Evolutionary conservation across 2,113 vertebrate genomes (phyloP).

Genomic region (Hyperoodon ampullatus): DNA sequence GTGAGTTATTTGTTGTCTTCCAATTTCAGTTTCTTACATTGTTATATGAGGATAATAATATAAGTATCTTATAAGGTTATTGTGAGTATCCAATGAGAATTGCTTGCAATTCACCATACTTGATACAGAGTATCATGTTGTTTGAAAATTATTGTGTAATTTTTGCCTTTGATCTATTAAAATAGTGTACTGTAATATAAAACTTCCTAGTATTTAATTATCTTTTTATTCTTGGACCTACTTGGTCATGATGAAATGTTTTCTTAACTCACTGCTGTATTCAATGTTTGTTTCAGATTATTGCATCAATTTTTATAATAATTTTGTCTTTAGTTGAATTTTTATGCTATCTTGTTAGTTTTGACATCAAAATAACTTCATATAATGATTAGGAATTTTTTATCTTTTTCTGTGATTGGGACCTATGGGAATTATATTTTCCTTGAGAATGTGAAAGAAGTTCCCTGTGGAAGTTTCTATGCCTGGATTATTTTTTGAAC

Average conservation of each 20-base stretch:
- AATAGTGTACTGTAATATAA: neutral
- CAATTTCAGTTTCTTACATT: neutral
- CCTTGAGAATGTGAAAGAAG: neutral
- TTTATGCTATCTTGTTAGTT: neutral
- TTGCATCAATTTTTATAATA: neutral
- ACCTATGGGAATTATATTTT: neutral
- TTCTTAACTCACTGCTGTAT: neutral
- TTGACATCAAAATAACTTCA: neutral
- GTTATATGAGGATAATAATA: neutral
- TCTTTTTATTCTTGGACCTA: constrained; percentile 47
- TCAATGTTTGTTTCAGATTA: constrained; percentile 36
- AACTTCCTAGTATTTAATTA: constrained; percentile 3
- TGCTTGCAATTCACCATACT: neutral
- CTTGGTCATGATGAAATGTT: constrained; percentile 7
- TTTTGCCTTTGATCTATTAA: constrained; percentile 58
- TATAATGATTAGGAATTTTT: neutral
- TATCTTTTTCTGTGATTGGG: neutral
- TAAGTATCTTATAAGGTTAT: constrained; percentile 18
- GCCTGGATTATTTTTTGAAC: constrained; percentile 22
- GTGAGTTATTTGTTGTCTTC: neutral
- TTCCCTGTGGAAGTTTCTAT: neutral
- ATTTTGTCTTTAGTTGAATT: neutral
- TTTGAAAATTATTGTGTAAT: neutral
- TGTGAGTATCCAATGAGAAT: neutral
- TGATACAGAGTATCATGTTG: neutral